Evolutionary conservation across 2,888 invertebrate species (phyloP).

Genomic region (Lymantria monacha): DNA sequence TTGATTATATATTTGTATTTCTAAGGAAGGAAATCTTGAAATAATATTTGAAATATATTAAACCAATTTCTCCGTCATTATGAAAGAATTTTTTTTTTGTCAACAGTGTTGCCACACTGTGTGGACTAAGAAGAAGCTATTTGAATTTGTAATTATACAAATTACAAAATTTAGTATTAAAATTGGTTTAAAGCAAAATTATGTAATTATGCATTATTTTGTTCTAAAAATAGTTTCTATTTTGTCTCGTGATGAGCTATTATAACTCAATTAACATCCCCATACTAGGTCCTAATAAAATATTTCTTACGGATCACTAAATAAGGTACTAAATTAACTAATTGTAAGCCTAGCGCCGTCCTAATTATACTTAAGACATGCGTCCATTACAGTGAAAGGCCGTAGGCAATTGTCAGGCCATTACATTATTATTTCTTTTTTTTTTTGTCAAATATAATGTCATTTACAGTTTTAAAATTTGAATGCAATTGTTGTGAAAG

Average conservation of each 20-base stretch:
- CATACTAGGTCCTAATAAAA: constrained; percentile 23
- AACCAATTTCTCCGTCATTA: no score
- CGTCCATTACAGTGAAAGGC: constrained; percentile 20
- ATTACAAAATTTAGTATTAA: no score
- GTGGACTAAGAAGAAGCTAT: no score
- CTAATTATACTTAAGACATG: constrained; percentile 20
- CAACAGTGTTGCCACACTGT: no score
- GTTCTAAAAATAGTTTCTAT: not conserved
- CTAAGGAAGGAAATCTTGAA: no score
- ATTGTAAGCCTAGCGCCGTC: constrained; percentile 16
- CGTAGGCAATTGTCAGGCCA: not conserved
- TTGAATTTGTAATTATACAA: no score
- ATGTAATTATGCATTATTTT: not conserved
- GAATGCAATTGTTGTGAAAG: constrained; percentile 18
- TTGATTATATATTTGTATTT: no score
- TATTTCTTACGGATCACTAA: constrained; percentile 23
- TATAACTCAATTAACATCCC: constrained; percentile 17
- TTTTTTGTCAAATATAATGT: not conserved
- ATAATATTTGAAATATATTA: no score
- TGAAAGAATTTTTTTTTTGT: no score
- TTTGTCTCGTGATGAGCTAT: constrained; percentile 1
- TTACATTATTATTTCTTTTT: no score
- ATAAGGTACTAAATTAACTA: constrained; percentile 3
- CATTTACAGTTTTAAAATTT: not conserved
- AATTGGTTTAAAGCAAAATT: no score